Conservation (phyloP, 1,140 invertebrate genomes). For the Drosophila subobscura region DNA sequence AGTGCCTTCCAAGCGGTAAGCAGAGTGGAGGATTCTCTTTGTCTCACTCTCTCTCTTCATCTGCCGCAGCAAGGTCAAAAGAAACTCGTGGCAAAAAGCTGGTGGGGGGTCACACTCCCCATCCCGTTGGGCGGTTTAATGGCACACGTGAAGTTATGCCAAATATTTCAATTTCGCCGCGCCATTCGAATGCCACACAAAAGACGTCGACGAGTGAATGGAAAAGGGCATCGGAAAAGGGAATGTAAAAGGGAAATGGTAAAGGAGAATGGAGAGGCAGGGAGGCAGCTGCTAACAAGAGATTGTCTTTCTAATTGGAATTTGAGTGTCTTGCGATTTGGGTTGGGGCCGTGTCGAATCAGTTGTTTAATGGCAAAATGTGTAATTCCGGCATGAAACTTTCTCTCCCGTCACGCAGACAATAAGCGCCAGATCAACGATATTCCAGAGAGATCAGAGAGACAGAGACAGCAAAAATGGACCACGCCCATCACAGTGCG, state of each 20-base stretch:
- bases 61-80: no score
- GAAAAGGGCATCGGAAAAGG: constrained; percentile 25
- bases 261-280: not conserved
- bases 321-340: constrained; percentile 19
- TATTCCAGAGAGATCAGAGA: not conserved
- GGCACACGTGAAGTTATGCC: constrained; percentile 18
- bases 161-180: constrained; percentile 29
- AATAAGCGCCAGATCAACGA: constrained; percentile 27
- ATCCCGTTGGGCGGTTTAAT: not conserved
- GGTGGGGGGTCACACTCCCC: not conserved
- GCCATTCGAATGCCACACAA: constrained; percentile 2
- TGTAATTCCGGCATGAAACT: constrained; percentile 31
- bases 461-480: constrained; percentile 48
- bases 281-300: constrained; percentile 8
- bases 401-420: constrained; percentile 37
- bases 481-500: constrained; percentile 66
- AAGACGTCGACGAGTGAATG: no score
- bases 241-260: not conserved
- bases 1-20: no score
- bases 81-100: not conserved
- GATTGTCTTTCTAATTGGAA: constrained; percentile 51
- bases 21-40: no score
- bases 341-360: constrained; percentile 11
- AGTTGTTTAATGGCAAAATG: constrained; percentile 12
- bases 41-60: no score